Evolutionary conservation across 2,888 invertebrate species (phyloP), one percentile per base, ranked within the genome.

Genomic region (Parnassius apollo): DNA sequence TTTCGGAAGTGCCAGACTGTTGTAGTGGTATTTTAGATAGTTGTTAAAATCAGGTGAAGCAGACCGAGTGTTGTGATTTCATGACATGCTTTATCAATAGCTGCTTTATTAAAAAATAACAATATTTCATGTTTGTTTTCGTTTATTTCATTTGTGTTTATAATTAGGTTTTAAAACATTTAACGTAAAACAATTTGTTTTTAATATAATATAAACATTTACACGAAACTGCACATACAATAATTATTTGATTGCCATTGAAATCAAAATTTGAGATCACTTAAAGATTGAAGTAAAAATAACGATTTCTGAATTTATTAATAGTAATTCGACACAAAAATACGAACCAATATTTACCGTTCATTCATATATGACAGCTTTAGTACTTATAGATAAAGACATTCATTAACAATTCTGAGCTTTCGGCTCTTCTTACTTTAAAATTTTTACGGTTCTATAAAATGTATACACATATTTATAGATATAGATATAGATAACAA

Each of bases 1-100:
- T 85, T 91, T 91, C 91, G 91, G 91, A 91, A 80, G 91, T 91
- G 87, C 76, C 81, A 85, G 87, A 91, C 91, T 86, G 82, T 86
- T 81, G 71, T 88, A 91, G 89, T 89, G 86, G 82, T 89, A 89
- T 83, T 77, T 84, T 89, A 91, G 88, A 84, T 88, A 90, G 88
- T 89, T 86, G 83, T 88, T 79, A 81, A 80, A 86, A 81, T 77
- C 79, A 81, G 79, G 75, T 75, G 78, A 80, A 8, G 81, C 68
- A 84, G 86, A 88, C 85, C 81, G 83, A 86, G 82, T 79, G 86
- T 87, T 90, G 89, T 89, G 89, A 88, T 89, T 88, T 86, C 87
- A 88, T 85, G 85, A 85, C 77, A 89, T 89, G 88, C 89, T 91
- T 91, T 89, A 90, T 88, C 78, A 79, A 86, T 84, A 88, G 85